Conservation (phyloP, 2,797 vertebrate species). For the Gambelia wislizenii region DNA sequence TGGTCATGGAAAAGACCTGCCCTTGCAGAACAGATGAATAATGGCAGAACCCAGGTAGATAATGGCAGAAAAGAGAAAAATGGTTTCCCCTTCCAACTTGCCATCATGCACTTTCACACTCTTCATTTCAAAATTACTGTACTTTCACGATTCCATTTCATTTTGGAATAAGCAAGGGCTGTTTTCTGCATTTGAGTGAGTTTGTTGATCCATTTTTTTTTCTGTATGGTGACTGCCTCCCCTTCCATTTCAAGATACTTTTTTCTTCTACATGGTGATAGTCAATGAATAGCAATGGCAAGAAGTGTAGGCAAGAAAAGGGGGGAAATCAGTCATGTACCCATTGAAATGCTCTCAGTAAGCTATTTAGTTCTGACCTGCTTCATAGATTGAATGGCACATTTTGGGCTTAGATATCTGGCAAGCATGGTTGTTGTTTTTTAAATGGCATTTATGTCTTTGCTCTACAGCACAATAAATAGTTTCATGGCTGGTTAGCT, state of each 20-base stretch:
- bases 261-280: background rate
- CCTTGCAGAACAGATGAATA: too few relatives aligned
- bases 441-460: constrained; percentile 32
- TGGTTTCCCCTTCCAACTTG: background rate
- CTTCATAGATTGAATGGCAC: constrained; percentile 20
- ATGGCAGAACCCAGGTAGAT: background rate
- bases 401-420: constrained; percentile 29
- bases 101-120: background rate
- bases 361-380: constrained; percentile 40
- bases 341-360: constrained; percentile 42
- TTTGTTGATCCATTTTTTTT: background rate
- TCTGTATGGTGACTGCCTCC: background rate
- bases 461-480: constrained; percentile 52
- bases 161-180: background rate
- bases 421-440: background rate
- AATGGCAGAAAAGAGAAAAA: background rate
- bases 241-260: background rate
- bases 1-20: background rate
- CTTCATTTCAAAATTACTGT: background rate
- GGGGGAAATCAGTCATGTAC: constrained; percentile 32
- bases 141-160: background rate
- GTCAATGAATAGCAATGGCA: background rate
- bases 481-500: constrained; percentile 24
- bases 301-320: background rate
- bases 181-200: background rate